Evolutionary conservation across 1,140 invertebrate genomes (phyloP).

Genomic region (Contarinia nasturtii): DNA sequence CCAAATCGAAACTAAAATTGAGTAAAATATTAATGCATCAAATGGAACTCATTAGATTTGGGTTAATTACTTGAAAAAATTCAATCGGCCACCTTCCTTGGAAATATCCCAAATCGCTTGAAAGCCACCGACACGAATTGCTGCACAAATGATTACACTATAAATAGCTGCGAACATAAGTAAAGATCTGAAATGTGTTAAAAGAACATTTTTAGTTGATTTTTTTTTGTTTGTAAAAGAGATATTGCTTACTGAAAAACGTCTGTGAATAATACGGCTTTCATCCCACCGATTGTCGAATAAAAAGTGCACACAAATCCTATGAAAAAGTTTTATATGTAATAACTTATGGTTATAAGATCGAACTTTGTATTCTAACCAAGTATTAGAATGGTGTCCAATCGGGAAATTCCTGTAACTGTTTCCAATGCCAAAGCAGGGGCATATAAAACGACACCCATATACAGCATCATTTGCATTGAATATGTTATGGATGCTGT

Average conservation of each 20-base stretch:
- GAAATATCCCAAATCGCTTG: slow-evolving; percentile 45
- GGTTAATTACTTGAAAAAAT: slow-evolving; percentile 44
- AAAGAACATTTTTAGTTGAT: no score
- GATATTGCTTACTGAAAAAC: slow-evolving; percentile 38
- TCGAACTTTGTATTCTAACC: no score
- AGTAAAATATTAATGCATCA: no score
- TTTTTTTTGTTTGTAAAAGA: no score
- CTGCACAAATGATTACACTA: slow-evolving; percentile 51
- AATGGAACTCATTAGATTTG: no score
- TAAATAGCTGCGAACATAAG: slow-evolving; percentile 60
- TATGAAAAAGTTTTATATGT: slow-evolving; percentile 3
- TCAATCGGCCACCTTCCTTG: slow-evolving; percentile 35
- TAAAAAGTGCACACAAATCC: slow-evolving; percentile 65
- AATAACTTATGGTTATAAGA: no score
- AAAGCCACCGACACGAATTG: slow-evolving; percentile 39
- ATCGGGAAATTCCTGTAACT: slow-evolving; percentile 58
- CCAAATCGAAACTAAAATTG: slow-evolving; percentile 35
- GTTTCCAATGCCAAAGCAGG: slow-evolving; percentile 77
- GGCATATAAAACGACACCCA: slow-evolving; percentile 83
- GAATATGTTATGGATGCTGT: slow-evolving; percentile 57
- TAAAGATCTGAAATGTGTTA: slow-evolving; percentile 24
- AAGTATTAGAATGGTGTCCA: slow-evolving; percentile 57
- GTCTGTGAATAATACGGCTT: slow-evolving; percentile 75
- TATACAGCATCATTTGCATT: slow-evolving; percentile 74
- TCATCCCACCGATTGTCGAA: slow-evolving; percentile 72